Conservation (phyloP, 2,113 vertebrate genomes). For the Nothoprocta perdicaria region DNA sequence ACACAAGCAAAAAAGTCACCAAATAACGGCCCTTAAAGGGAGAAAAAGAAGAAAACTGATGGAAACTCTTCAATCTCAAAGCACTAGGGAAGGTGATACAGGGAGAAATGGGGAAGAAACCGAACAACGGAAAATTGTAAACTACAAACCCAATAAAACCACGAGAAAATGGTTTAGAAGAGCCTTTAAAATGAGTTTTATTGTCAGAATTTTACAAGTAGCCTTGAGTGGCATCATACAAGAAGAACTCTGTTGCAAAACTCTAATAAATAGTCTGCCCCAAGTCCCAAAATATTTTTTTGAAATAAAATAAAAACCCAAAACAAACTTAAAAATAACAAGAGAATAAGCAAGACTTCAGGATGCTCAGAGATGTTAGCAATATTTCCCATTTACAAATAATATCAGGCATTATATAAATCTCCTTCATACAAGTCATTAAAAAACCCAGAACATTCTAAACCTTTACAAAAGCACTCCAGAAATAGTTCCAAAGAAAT, state of each 20-base stretch:
- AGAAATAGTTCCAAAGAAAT: slow-evolving; percentile 75
- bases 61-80: background rate
- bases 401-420: slow-evolving; percentile 82
- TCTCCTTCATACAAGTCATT: slow-evolving; percentile 82
- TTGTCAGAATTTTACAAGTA: slow-evolving; percentile 87
- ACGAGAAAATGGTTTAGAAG: slow-evolving; percentile 78
- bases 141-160: slow-evolving; percentile 58
- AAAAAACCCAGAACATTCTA: slow-evolving; percentile 76
- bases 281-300: slow-evolving; percentile 80
- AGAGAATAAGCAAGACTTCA: slow-evolving; percentile 78
- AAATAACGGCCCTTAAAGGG: background rate
- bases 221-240: slow-evolving; percentile 85
- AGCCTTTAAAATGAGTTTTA: slow-evolving; percentile 87
- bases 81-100: background rate
- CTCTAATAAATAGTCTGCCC: slow-evolving; percentile 89
- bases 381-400: slow-evolving; percentile 83
- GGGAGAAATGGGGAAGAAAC: background rate
- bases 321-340: slow-evolving; percentile 72
- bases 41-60: background rate
- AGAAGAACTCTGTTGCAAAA: slow-evolving; percentile 89
- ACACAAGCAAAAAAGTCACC: background rate
- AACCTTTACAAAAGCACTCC: slow-evolving; percentile 76
- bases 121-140: slow-evolving; percentile 9
- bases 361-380: slow-evolving; percentile 79
- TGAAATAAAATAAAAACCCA: slow-evolving; percentile 76